phyloP scores from a whole-genome alignment of 2,797 vertebrate species.

The Coccyzus lansbergi region DNA sequence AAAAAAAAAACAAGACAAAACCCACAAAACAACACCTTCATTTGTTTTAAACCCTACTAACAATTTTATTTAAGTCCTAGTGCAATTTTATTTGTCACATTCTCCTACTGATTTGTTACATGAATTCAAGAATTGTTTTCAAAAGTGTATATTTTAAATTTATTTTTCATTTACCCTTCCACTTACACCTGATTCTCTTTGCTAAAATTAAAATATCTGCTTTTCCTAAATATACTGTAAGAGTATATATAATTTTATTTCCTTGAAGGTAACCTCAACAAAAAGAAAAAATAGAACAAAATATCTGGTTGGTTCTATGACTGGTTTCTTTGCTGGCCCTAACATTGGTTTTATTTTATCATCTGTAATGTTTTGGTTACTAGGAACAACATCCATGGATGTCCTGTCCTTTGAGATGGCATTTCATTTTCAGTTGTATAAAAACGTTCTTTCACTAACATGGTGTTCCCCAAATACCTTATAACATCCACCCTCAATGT shows the following conservation, averaged over 20 bases:
- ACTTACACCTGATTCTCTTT: neutral
- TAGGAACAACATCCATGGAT: slow-evolving; percentile 9
- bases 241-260: neutral
- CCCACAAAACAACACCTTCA: rapidly evolving
- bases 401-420: slow-evolving; percentile 40
- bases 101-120: neutral
- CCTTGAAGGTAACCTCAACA: neutral
- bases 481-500: neutral
- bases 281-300: neutral
- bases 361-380: neutral
- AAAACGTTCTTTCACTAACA: neutral
- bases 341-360: slow-evolving; percentile 12
- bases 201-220: neutral
- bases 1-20: neutral
- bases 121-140: neutral
- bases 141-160: neutral
- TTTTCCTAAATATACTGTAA: neutral
- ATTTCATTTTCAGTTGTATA: slow-evolving; percentile 17
- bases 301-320: neutral
- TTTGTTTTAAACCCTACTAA: neutral
- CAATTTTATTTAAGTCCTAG: neutral
- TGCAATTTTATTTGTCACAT: neutral
- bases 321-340: neutral
- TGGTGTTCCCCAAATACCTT: slow-evolving; percentile 11
- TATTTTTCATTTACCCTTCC: neutral